A percentile compares a stretch with the other conserved stretches of the same genome.
Evolutionary conservation across 2,113 vertebrate genomes (phyloP).

Genomic region (Crotalus viridis): DNA sequence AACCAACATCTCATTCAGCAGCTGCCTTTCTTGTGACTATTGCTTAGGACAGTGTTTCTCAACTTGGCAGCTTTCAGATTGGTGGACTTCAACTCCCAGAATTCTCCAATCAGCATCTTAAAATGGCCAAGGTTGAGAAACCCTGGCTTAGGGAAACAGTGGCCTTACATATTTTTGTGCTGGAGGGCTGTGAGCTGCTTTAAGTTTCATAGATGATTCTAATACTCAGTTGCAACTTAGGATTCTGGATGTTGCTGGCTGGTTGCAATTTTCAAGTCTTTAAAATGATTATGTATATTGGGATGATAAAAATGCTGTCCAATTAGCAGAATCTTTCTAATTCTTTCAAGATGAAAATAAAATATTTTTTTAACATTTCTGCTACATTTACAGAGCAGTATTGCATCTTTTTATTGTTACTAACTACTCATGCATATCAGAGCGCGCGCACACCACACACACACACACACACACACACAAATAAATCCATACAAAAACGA

Average conservation of each 20-base stretch:
- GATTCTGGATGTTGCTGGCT: conserved; percentile 26
- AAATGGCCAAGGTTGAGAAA: neutral
- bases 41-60: neutral
- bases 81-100: neutral
- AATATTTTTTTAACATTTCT: conserved; percentile 65
- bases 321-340: conserved; percentile 42
- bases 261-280: conserved; percentile 45
- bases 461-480: neutral
- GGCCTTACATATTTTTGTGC: conserved; percentile 55
- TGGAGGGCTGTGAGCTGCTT: conserved; percentile 4
- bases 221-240: conserved; percentile 28
- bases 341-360: conserved; percentile 58
- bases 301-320: conserved; percentile 46
- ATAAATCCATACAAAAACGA: conserved; percentile 38
- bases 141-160: conserved; percentile 29
- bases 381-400: conserved; percentile 31
- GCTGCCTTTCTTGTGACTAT: conserved; percentile 19
- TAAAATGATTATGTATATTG: conserved; percentile 38
- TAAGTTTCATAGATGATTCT: conserved; percentile 31
- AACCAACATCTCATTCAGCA: neutral
- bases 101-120: neutral
- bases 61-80: neutral
- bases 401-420: conserved; percentile 8
- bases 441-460: neutral
- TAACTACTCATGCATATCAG: conserved; percentile 33